Evolutionary conservation across 2,113 vertebrate genomes (phyloP).

Genomic region (Amblyornis subalaris): DNA sequence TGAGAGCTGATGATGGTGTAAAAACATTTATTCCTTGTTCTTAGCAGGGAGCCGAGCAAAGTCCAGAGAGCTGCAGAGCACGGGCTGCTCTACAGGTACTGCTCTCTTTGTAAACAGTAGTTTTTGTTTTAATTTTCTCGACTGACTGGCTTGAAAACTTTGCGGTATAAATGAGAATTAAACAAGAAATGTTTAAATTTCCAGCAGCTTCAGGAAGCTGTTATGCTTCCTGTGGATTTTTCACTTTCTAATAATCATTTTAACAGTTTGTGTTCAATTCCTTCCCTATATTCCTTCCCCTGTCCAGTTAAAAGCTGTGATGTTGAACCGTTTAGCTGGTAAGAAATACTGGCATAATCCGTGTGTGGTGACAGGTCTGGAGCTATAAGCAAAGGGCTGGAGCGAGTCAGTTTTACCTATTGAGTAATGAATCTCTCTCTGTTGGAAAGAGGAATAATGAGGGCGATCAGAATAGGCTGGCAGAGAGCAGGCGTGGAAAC

Average conservation of each 20-base stretch:
- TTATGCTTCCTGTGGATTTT: background rate
- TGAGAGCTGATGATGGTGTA: constrained; percentile 58
- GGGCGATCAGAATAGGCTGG: background rate
- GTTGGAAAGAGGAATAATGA: background rate
- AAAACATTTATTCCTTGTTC: constrained; percentile 26
- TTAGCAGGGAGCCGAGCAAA: background rate
- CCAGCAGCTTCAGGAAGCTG: background rate
- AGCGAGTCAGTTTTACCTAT: background rate
- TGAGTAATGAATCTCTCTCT: background rate
- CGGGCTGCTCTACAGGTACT: background rate
- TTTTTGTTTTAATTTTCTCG: background rate
- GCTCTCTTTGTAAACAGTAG: background rate
- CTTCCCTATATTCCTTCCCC: background rate
- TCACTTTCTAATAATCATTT: background rate
- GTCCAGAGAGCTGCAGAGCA: background rate
- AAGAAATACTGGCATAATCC: background rate
- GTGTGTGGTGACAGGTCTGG: background rate
- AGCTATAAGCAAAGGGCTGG: background rate
- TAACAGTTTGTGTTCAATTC: background rate
- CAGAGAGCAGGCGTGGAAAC: background rate
- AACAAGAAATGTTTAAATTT: background rate
- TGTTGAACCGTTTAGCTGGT: background rate
- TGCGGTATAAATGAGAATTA: background rate
- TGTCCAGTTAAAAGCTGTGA: background rate
- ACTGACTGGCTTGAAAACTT: background rate